Conservation (phyloP, 2,888 invertebrate genomes). For the Sinelater perroti region DNA sequence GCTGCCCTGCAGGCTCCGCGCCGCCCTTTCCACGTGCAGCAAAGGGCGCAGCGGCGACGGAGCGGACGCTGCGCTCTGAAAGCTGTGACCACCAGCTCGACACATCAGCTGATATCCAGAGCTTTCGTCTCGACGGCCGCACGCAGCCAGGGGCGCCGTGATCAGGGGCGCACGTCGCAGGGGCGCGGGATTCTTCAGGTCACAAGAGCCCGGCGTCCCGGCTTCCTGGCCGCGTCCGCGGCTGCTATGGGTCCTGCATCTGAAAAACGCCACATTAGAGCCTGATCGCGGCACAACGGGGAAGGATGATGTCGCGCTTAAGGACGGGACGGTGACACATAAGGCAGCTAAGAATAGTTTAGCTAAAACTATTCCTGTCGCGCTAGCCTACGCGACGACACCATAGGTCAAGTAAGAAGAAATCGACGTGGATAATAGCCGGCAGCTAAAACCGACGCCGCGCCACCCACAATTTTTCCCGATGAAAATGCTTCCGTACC, state of each 20-base stretch:
- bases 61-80: slow-evolving; percentile 13
- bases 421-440: slow-evolving; percentile 39
- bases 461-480: no score
- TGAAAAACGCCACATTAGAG: slow-evolving; percentile 27
- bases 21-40: slow-evolving; percentile 10
- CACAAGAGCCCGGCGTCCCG: slow-evolving; percentile 51
- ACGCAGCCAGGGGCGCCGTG: slow-evolving; percentile 50
- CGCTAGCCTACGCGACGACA: slow-evolving; percentile 45
- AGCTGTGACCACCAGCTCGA: slow-evolving; percentile 45
- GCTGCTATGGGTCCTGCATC: slow-evolving; percentile 32
- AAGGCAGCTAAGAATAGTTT: slow-evolving; percentile 48
- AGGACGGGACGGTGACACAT: slow-evolving; percentile 45
- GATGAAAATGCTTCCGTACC: no score
- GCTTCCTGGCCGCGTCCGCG: slow-evolving; percentile 41
- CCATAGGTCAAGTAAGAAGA: slow-evolving; percentile 49
- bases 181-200: slow-evolving; percentile 54
- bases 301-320: slow-evolving; percentile 39
- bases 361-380: slow-evolving; percentile 49
- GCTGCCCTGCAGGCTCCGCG: slow-evolving; percentile 21
- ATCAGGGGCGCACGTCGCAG: slow-evolving; percentile 48
- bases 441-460: no score
- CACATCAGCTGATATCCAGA: slow-evolving; percentile 46
- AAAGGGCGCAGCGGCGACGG: slow-evolving; percentile 36
- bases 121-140: slow-evolving; percentile 40
- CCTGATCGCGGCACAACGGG: not conserved